These are phyloP conservation scores for Chelidonichthys spinosus DNA, from an alignment of 2,797 vertebrate species.

Conservation along the genomic window DNA sequence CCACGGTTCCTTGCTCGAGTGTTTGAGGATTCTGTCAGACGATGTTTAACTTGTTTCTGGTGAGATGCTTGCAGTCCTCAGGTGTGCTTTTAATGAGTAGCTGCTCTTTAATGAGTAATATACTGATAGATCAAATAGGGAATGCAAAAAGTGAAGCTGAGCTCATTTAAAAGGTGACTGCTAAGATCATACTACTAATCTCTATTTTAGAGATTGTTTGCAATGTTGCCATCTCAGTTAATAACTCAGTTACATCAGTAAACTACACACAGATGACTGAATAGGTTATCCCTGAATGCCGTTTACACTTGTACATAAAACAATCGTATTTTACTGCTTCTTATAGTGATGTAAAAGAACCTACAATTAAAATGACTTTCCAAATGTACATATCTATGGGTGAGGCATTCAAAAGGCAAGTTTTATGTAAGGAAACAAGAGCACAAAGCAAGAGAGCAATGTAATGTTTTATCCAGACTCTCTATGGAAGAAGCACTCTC, in stretches of 20 bases:
- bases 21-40: too few species aligned
- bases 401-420: neutral
- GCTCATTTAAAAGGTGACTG: neutral
- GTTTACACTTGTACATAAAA: neutral
- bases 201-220: neutral
- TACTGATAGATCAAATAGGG: neutral
- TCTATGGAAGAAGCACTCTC: neutral
- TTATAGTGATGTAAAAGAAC: neutral
- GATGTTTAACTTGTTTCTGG: too few species aligned
- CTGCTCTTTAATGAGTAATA: too few species aligned
- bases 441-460: neutral
- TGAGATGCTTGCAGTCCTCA: too few species aligned
- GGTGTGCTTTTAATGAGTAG: too few species aligned
- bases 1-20: too few species aligned
- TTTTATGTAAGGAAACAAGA: neutral
- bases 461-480: neutral
- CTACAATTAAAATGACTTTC: neutral
- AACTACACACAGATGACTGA: too few species aligned
- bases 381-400: neutral
- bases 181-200: neutral
- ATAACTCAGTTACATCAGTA: too few species aligned
- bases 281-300: neutral
- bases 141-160: neutral
- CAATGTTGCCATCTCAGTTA: neutral
- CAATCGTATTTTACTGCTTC: neutral